phyloP scores from a whole-genome alignment of 2,797 vertebrate genomes.

The Arrhamphus sclerolepis region DNA sequence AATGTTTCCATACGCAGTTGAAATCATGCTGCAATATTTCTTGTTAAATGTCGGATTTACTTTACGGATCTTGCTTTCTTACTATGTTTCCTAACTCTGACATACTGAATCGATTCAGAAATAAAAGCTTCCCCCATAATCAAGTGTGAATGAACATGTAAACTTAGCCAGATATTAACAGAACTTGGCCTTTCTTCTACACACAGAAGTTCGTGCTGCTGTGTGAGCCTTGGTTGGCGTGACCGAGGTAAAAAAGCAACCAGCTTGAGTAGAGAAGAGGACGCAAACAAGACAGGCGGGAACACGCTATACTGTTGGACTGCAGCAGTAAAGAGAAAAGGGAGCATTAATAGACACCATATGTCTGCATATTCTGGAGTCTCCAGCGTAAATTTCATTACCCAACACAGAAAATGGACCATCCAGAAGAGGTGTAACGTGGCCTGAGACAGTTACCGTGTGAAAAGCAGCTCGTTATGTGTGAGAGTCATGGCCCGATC shows the following conservation, averaged over 20 bases:
- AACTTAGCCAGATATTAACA: conserved; percentile 82
- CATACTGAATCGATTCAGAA: conserved; percentile 64
- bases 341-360: conserved; percentile 75
- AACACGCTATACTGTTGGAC: conserved; percentile 45
- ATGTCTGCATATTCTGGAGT: conserved; percentile 74
- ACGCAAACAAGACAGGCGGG: conserved; percentile 60
- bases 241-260: conserved; percentile 74
- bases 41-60: conserved; percentile 11
- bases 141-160: conserved; percentile 84
- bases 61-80: conserved; percentile 16
- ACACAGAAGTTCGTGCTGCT: conserved; percentile 59
- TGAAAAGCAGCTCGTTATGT: conserved; percentile 71
- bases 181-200: conserved; percentile 65
- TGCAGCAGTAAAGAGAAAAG: conserved; percentile 38
- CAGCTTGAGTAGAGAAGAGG: conserved; percentile 64
- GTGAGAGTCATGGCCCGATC: conserved; percentile 73
- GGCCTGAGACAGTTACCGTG: conserved; percentile 78
- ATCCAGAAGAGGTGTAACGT: conserved; percentile 73
- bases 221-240: conserved; percentile 67
- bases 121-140: conserved; percentile 68
- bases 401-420: conserved; percentile 64
- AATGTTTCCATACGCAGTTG: neutral
- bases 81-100: conserved; percentile 35
- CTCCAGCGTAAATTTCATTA: conserved; percentile 77
- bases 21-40: conserved; percentile 1